A percentile compares a stretch with the other conserved stretches of the same genome.
These are phyloP conservation scores for Elachura formosa DNA, from an alignment of 2,113 vertebrate genomes.

Conservation along the genomic window DNA sequence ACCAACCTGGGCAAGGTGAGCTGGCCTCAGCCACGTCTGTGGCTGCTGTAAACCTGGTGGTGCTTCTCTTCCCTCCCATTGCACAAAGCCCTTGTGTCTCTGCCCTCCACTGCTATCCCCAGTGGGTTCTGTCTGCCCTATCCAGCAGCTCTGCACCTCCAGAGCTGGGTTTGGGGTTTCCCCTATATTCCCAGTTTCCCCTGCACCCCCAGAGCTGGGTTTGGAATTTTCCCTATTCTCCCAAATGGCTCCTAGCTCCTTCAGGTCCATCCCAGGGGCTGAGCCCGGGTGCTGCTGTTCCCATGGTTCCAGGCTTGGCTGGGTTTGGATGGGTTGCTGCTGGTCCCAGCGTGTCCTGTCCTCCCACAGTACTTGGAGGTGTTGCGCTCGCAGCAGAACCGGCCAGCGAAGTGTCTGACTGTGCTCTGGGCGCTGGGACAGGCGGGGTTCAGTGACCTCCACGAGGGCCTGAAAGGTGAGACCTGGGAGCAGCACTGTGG, in stretches of 20 bases:
- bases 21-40: fast-evolving
- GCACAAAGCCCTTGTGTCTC: not conserved
- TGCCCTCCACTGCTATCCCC: fast-evolving
- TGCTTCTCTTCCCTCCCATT: fast-evolving
- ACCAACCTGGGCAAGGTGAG: conserved; percentile 84
- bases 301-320: not conserved
- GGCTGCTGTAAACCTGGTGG: too few relatives aligned
- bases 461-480: conserved; percentile 87
- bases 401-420: conserved; percentile 84
- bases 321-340: not conserved
- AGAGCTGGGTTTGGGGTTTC: too few relatives aligned
- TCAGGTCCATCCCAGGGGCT: not conserved
- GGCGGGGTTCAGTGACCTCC: conserved; percentile 84
- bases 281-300: fast-evolving
- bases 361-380: conserved; percentile 84
- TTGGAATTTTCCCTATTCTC: not conserved
- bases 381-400: conserved; percentile 86
- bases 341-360: fast-evolving
- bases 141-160: too few relatives aligned
- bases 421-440: conserved; percentile 96
- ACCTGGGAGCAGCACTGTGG: fast-evolving
- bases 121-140: not conserved
- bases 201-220: not conserved
- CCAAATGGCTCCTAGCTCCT: not conserved
- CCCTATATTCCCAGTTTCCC: too few relatives aligned